Percentiles rank a stretch among this genome's conserved stretches.
phyloP scores from a whole-genome alignment of 2,888 invertebrate genomes.

The Mythimna pallens region DNA sequence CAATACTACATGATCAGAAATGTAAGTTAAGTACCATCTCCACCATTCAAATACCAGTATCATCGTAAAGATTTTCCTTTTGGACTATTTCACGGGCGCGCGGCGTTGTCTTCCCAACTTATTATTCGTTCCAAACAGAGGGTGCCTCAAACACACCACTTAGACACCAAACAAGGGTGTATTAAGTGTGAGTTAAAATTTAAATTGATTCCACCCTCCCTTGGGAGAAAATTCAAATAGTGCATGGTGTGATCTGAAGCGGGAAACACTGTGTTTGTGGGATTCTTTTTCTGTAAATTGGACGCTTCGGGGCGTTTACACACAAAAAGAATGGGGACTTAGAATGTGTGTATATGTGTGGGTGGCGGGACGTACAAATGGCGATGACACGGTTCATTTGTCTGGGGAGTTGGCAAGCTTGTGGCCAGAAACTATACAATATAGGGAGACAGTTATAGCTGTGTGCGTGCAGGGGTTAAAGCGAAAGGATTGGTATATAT shows the following conservation, averaged over 20 bases:
- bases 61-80: conserved; percentile 73
- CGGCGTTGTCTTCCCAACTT: conserved; percentile 87
- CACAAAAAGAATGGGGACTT: conserved; percentile 79
- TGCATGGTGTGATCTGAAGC: conserved; percentile 89
- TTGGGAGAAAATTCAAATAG: conserved; percentile 88
- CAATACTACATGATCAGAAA: background rate
- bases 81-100: conserved; percentile 68
- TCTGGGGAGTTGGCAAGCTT: conserved; percentile 66
- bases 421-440: conserved; percentile 32
- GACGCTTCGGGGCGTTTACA: conserved; percentile 87
- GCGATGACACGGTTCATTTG: conserved; percentile 84
- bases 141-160: conserved; percentile 90
- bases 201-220: conserved; percentile 90
- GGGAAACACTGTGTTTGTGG: conserved; percentile 86
- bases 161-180: conserved; percentile 91
- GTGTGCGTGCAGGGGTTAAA: conserved; percentile 32
- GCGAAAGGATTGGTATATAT: conserved; percentile 21
- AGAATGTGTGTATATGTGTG: conserved; percentile 71
- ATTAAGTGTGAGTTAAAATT: conserved; percentile 91
- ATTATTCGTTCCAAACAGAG: conserved; percentile 88
- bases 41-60: conserved; percentile 47
- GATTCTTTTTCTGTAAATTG: conserved; percentile 90
- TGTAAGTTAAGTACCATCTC: background rate
- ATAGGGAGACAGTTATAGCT: background rate
- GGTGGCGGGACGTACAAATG: conserved; percentile 71